Base-by-base conservation (phyloP, 2,797 vertebrate species). In the Silurus aristotelis region DNA sequence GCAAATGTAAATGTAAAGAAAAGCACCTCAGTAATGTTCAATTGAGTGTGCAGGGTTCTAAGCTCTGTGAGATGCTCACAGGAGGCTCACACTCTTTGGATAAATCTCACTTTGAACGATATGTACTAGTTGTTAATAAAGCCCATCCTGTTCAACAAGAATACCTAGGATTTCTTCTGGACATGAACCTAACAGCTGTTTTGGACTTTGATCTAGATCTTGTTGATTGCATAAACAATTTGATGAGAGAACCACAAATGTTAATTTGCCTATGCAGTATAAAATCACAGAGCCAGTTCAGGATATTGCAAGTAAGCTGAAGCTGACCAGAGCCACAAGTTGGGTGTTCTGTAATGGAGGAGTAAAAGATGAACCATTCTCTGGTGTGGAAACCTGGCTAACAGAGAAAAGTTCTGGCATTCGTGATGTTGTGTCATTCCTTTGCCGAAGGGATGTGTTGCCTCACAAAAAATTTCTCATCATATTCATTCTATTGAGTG, bases 191-290 rank as follows among this genome's bases (percentile, higher is more conserved):
- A 86, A 88, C 93, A 90, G 94, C 94, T 71, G 92, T 95, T 86
- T 90, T 96, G 73, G 96, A 96, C 83, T 97, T 96, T 87, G 96
- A 97, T 90, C 94, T 94, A 84, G 94, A n/a, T n/a, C n/a, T n/a
- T n/a, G n/a, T n/a, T n/a, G 96, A 3, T 89, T 96, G 76, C 90
- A 89, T 48, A 88, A 85, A 60, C 78, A 90, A 86, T 96, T 95
- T 85, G 20, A 90, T 85, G 88, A 94, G 31, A 91, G 92, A 73
- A 88, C 88, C 83, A 83, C 89, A 82, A 92, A 73, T 77, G 0
- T 7, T 27, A 92, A 94, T 90, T 89, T 83, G 80, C 92, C 90
- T 52, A 83, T 13, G 43, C 4, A 83, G 12, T 95, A 94, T 87
- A 94, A 93, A 93, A 93, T 94, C 20, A 93, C 90, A 20, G 92